These are phyloP conservation scores for Nephrotoma guestfalica DNA, from an alignment of 2,888 invertebrate genomes.

Conservation along the genomic window DNA sequence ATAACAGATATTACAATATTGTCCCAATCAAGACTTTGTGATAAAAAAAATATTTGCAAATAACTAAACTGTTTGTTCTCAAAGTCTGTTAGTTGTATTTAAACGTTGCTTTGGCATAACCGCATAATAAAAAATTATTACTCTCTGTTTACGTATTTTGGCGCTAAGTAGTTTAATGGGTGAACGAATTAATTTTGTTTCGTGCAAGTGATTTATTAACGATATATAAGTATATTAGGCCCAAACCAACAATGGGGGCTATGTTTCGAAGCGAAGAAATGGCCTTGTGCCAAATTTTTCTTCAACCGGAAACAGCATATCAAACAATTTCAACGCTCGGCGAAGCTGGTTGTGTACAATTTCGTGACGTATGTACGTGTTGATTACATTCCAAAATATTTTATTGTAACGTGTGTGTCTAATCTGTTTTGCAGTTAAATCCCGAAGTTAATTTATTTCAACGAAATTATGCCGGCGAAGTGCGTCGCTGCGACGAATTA, in stretches of 20 bases:
- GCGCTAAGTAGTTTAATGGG: neutral
- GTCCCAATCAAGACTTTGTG: neutral
- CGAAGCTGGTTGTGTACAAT: constrained; percentile 86
- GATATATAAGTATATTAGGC: neutral
- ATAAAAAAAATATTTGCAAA: neutral
- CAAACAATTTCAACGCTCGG: constrained; percentile 87
- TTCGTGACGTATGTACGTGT: constrained; percentile 70
- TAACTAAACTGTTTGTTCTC: neutral
- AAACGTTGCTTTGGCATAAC: neutral
- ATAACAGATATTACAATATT: neutral
- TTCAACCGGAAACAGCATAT: constrained; percentile 91
- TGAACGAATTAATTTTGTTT: neutral
- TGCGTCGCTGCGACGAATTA: constrained; percentile 74
- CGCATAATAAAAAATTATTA: neutral
- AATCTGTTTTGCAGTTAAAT: constrained; percentile 44
- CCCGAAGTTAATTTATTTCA: constrained; percentile 65
- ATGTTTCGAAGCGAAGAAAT: constrained; percentile 85
- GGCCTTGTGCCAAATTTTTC: constrained; percentile 86
- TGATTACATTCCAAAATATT: neutral
- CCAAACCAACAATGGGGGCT: constrained; percentile 46
- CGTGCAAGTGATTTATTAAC: neutral
- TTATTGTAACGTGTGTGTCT: neutral
- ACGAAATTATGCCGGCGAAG: constrained; percentile 71
- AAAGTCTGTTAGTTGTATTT: neutral
- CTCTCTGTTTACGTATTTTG: neutral